Evolutionary conservation across 2,113 vertebrate species (phyloP).

Genomic region (Petrocephalus microphthalmus): DNA sequence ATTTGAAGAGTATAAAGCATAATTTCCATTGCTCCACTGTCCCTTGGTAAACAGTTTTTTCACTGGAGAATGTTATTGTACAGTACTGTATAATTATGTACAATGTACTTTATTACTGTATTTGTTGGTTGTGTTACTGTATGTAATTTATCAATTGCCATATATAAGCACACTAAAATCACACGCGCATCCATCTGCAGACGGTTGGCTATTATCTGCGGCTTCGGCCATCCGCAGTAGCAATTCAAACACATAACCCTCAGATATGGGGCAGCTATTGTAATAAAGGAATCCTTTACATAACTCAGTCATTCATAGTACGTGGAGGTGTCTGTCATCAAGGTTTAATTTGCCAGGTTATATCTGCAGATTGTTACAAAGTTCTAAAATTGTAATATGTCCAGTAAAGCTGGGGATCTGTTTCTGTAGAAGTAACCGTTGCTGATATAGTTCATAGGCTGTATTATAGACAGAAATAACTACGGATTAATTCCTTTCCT

Average conservation of each 20-base stretch:
- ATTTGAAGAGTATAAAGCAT: too few species aligned
- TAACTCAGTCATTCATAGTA: background rate
- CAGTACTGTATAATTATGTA: background rate
- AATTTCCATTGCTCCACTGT: background rate
- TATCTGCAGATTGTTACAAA: background rate
- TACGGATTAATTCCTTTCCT: background rate
- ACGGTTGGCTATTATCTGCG: background rate
- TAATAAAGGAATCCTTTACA: background rate
- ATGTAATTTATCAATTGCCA: background rate
- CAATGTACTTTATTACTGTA: background rate
- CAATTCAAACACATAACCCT: background rate
- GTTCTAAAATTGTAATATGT: background rate
- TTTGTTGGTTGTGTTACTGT: background rate
- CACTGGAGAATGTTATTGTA: background rate
- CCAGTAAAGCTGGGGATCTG: background rate
- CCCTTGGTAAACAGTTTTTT: too few species aligned
- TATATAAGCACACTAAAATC: background rate
- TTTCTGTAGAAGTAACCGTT: background rate
- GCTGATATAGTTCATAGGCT: background rate
- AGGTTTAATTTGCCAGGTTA: background rate
- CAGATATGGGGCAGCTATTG: background rate
- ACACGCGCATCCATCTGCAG: background rate
- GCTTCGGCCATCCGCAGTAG: background rate
- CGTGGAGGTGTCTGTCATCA: background rate
- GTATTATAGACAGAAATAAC: background rate